phyloP scores from a whole-genome alignment of 2,797 vertebrate species.

The Gadopsis marmoratus region DNA sequence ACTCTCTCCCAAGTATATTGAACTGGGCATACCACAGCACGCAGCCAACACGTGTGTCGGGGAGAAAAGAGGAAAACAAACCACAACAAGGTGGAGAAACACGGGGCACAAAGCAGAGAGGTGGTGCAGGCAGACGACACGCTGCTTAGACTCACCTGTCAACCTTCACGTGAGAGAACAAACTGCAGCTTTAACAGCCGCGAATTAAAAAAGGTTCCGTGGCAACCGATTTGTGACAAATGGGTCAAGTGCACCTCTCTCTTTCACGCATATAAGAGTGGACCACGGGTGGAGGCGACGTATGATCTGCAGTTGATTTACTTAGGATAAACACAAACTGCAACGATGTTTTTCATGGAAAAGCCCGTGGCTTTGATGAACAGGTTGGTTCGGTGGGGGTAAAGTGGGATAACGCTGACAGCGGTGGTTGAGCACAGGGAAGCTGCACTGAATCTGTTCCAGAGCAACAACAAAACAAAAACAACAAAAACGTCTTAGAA shows the following conservation, averaged over 20 bases:
- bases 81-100: constrained; percentile 28
- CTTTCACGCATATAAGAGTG: background rate
- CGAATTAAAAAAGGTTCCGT: background rate
- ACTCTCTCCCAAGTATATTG: constrained; percentile 55
- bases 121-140: background rate
- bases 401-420: background rate
- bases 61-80: constrained; percentile 45
- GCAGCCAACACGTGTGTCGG: constrained; percentile 28
- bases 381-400: background rate
- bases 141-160: background rate
- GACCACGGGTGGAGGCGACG: background rate
- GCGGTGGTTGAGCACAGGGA: background rate
- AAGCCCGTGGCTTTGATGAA: no score
- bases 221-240: background rate
- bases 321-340: background rate
- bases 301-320: background rate
- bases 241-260: background rate
- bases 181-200: background rate
- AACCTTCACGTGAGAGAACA: constrained; percentile 5
- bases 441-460: background rate
- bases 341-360: background rate
- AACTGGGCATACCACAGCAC: constrained; percentile 50
- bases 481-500: background rate
- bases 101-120: background rate
- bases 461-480: background rate